Evolutionary conservation across 2,113 vertebrate species (phyloP), one percentile per base, ranked within the genome.

Genomic region (Pagrus major): DNA sequence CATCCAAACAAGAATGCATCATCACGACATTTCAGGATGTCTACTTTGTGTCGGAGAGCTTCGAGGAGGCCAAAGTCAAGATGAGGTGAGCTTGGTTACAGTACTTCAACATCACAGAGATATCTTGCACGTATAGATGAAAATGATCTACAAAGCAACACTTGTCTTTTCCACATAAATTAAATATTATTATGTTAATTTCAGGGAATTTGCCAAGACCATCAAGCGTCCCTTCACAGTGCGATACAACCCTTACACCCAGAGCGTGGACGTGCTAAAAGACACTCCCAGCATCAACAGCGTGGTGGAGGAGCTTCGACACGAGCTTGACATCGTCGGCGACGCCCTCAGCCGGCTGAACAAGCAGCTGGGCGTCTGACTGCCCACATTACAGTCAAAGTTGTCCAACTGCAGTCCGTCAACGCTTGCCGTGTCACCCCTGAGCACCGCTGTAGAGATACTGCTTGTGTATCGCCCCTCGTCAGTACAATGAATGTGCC

Each of bases 131-230:
- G 8, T 1, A 29, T 47, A 29, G 4, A 58, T 35, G 7, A 15
- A 49, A 65, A 59, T 33, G 1, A 51, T 29, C 29, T 20, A 31
- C 18, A 42, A 67, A 23, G n/a, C 1, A 46, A 5, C 20, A n/a
- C 3, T 54, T 10, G 23, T 60, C n/a, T 56, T 63, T 31, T 16
- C 21, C 3, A 52, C 18, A 20, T 37, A 14, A 14, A 67, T 39
- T 35, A 49, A 59, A 55, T 33, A 12, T 31, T 27, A 65, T 16
- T 64, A 1, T 71, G 6, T 42, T 67, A 27, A 65, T 83, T 86
- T 81, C 21, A 99, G 98, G 92, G 98, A 99, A 90, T 99, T 99
- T 93, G 96, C 97, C 69, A 99, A 98, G 95, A 99, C 97, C 80
- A 97, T 99, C 84, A 98, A 96, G 91, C 96, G 97, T n/a, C 97